Conservation (phyloP, 2,797 vertebrate genomes). For the Eremophila alpestris region DNA sequence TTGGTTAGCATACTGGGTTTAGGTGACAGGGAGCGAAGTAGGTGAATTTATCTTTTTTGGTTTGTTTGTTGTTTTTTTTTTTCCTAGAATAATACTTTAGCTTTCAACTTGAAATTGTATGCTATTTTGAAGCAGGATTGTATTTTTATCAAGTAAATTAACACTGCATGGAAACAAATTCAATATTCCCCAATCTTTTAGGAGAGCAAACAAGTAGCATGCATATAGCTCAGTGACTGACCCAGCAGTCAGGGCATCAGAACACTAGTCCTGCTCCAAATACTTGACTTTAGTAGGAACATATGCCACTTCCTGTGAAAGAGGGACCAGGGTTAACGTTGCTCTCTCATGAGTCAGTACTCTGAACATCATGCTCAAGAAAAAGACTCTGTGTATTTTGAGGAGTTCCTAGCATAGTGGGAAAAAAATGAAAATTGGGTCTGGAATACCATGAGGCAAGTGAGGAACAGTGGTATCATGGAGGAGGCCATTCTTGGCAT, state of each 20-base stretch:
- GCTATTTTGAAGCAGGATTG: not conserved
- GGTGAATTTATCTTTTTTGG: not conserved
- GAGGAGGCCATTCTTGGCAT: not conserved
- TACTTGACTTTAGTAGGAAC: not conserved
- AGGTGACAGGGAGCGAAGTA: not conserved
- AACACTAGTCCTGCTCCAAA: not conserved
- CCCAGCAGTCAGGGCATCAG: not conserved
- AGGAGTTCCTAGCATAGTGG: not conserved
- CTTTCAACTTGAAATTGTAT: not conserved
- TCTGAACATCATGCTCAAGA: not conserved
- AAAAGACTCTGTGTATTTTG: not conserved
- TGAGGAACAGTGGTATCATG: not conserved
- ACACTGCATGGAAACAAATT: not conserved
- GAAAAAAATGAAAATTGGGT: not conserved
- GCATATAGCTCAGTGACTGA: not conserved
- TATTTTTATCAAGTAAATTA: not conserved
- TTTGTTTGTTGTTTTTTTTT: not conserved
- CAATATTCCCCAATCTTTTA: not conserved
- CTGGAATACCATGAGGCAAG: not conserved
- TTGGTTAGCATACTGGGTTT: not conserved
- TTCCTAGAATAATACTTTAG: not conserved
- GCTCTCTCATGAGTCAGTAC: not conserved
- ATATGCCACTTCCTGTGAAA: not conserved
- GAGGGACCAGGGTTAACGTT: not conserved
- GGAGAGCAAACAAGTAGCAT: not conserved